phyloP scores from a whole-genome alignment of 2,113 vertebrate species.

The Chloropsis cyanopogon region DNA sequence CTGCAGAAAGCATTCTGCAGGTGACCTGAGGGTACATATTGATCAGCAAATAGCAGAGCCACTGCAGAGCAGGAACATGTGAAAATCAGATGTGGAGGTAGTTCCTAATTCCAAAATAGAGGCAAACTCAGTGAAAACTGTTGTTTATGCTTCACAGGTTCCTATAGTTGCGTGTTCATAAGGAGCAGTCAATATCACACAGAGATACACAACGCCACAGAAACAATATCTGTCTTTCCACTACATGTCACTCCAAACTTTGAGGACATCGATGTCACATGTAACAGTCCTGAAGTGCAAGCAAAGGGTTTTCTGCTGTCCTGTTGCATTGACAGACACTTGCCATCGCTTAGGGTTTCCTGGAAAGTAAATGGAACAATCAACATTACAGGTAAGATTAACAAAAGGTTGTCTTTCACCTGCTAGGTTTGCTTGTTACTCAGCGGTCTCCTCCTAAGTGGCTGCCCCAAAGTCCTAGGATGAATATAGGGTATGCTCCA shows the following conservation, averaged over 20 bases:
- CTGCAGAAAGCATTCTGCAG: background rate
- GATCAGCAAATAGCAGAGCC: background rate
- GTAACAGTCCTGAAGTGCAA: constrained; percentile 46
- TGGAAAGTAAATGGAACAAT: constrained; percentile 66
- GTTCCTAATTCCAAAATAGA: background rate
- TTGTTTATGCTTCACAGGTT: constrained; percentile 51
- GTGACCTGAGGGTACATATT: background rate
- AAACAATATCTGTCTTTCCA: background rate
- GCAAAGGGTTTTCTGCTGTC: background rate
- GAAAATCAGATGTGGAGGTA: background rate
- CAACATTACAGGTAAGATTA: constrained; percentile 63
- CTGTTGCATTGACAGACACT: constrained; percentile 61
- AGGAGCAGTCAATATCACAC: rapidly evolving
- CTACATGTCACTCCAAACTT: constrained; percentile 3
- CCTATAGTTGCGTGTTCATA: constrained; percentile 60
- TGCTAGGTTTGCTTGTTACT: background rate
- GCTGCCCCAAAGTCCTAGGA: background rate
- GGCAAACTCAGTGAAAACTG: background rate
- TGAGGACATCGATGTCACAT: background rate
- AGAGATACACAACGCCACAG: background rate
- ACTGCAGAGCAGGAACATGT: background rate
- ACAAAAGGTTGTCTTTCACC: background rate
- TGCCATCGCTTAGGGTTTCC: background rate
- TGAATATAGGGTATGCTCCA: background rate
- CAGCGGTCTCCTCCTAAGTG: background rate